These are phyloP conservation scores for Cyclopterus lumpus DNA, from an alignment of 2,797 vertebrate species.

Conservation along the genomic window DNA sequence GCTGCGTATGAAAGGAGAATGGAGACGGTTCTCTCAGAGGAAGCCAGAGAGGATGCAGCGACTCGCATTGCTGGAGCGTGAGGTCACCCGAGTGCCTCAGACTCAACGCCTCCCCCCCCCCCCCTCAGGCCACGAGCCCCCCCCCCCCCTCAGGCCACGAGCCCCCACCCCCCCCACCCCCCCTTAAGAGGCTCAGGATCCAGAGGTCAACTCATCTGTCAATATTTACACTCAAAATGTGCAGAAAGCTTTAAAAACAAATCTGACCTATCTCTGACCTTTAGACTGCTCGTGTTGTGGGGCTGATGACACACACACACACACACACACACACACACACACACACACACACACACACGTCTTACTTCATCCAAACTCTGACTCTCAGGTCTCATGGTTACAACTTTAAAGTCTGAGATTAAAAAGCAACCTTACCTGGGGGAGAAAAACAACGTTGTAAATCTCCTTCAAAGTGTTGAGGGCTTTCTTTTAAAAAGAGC, in stretches of 20 bases:
- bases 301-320: too few relatives aligned
- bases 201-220: slow-evolving; percentile 35
- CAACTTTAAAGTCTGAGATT: background rate
- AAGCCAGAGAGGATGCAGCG: slow-evolving; percentile 68
- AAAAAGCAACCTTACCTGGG: background rate
- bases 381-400: slow-evolving; percentile 5
- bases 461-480: background rate
- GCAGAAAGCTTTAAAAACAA: slow-evolving; percentile 15
- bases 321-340: too few relatives aligned
- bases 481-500: background rate
- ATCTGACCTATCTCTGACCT: slow-evolving; percentile 47
- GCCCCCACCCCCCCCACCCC: too few relatives aligned
- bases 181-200: slow-evolving; percentile 19
- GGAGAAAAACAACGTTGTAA: too few relatives aligned
- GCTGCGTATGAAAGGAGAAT: slow-evolving; percentile 34
- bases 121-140: too few relatives aligned
- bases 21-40: slow-evolving; percentile 56
- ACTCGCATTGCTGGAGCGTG: slow-evolving; percentile 69
- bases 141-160: too few relatives aligned
- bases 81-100: slow-evolving; percentile 71
- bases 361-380: background rate
- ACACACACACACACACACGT: slow-evolving; percentile 1
- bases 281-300: slow-evolving; percentile 51
- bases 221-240: slow-evolving; percentile 18
- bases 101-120: slow-evolving; percentile 58